A percentile compares a stretch with the other conserved stretches of the same genome.
These are phyloP conservation scores for Proterorhinus semilunaris DNA, from an alignment of 2,113 vertebrate species.

Conservation along the genomic window DNA sequence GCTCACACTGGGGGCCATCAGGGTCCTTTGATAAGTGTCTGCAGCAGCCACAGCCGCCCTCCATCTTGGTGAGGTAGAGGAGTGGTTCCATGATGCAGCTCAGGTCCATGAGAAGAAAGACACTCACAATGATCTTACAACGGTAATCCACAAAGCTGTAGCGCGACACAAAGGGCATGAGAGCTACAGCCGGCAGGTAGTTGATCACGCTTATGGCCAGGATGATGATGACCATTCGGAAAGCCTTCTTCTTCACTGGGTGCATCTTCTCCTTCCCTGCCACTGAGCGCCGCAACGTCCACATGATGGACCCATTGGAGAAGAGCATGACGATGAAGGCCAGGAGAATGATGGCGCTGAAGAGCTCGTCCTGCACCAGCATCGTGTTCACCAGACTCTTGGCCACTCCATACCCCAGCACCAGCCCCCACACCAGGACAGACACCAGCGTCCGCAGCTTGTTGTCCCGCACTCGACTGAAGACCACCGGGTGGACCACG, in stretches of 20 bases:
- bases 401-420: constrained; percentile 57
- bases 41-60: constrained; percentile 42
- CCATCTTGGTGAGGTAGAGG: constrained; percentile 74
- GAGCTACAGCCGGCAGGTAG: constrained; percentile 71
- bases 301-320: constrained; percentile 76
- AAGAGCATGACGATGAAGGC: constrained; percentile 75
- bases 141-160: constrained; percentile 50
- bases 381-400: constrained; percentile 54
- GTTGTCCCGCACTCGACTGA: constrained; percentile 62
- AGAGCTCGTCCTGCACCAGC: constrained; percentile 46
- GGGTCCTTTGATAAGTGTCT: constrained; percentile 1
- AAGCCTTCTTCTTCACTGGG: constrained; percentile 75
- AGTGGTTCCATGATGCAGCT: constrained; percentile 78
- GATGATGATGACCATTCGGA: constrained; percentile 70
- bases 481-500: constrained; percentile 73
- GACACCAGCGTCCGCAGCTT: constrained; percentile 56
- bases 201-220: constrained; percentile 71
- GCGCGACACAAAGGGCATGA: constrained; percentile 70
- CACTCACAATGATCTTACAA: constrained; percentile 66
- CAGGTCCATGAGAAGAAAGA: constrained; percentile 75
- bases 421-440: constrained; percentile 57
- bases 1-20: background rate
- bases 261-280: constrained; percentile 74
- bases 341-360: constrained; percentile 70
- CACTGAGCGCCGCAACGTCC: constrained; percentile 71